Conservation (phyloP, 2,797 vertebrate species). For the Eupleurogrammus muticus region DNA sequence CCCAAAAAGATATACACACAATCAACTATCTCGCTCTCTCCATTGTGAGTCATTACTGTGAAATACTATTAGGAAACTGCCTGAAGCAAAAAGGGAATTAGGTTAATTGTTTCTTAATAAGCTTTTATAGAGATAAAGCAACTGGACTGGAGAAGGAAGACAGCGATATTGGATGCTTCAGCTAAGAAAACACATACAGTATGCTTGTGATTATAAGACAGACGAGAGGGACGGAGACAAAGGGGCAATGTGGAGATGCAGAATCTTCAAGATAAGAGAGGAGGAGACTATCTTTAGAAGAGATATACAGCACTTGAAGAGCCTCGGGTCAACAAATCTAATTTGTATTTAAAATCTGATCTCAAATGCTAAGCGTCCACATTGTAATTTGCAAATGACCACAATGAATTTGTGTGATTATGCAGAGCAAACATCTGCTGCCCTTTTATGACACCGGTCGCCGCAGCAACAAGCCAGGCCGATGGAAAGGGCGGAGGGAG, state of each 20-base stretch:
- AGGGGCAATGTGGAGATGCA: slow-evolving; percentile 6
- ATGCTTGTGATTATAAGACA: slow-evolving; percentile 9
- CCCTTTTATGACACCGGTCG: slow-evolving; percentile 18
- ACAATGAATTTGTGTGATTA: slow-evolving; percentile 19
- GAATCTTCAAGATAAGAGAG: slow-evolving; percentile 12
- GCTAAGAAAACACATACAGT: slow-evolving; percentile 20
- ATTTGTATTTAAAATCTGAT: slow-evolving; percentile 30
- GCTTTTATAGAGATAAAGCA: slow-evolving; percentile 61
- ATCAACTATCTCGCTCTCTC: slow-evolving; percentile 58
- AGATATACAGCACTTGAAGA: slow-evolving; percentile 8
- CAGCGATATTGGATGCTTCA: slow-evolving; percentile 37
- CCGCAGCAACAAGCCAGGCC: slow-evolving; percentile 14
- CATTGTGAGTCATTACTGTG: slow-evolving; percentile 49
- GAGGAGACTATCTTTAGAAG: neutral
- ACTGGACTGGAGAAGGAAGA: slow-evolving; percentile 34
- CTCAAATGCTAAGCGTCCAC: slow-evolving; percentile 13
- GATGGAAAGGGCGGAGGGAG: slow-evolving; percentile 25
- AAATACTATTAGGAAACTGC: slow-evolving; percentile 54
- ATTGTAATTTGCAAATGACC: slow-evolving; percentile 37
- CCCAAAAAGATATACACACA: slow-evolving; percentile 63
- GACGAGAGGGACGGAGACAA: slow-evolving; percentile 3
- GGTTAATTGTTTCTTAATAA: slow-evolving; percentile 78
- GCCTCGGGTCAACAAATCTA: slow-evolving; percentile 2
- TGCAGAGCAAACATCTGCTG: slow-evolving; percentile 30
- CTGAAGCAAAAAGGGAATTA: slow-evolving; percentile 65